Conservation (phyloP, 2,888 invertebrate genomes). For the Trichopoda pennipes region DNA sequence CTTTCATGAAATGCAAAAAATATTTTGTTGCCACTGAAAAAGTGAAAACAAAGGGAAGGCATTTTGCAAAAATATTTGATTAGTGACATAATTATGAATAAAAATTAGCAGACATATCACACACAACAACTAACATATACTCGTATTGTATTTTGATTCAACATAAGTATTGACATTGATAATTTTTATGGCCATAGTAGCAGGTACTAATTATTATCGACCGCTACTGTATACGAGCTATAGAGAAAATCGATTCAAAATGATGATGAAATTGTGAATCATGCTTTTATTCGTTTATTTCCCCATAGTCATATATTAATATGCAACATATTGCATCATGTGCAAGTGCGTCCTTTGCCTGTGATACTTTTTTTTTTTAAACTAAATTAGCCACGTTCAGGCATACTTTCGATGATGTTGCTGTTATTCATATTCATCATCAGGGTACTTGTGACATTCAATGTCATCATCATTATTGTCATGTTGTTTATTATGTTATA, state of each 20-base stretch:
- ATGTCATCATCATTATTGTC: constrained; percentile 32
- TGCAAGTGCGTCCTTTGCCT: neutral
- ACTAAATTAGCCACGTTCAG: constrained; percentile 46
- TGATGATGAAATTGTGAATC: neutral
- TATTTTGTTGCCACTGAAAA: neutral
- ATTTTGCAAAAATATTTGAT: constrained; percentile 13
- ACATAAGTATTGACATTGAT: constrained; percentile 35
- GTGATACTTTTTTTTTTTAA: constrained; percentile 4
- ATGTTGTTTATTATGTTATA: constrained; percentile 19
- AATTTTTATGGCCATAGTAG: constrained; percentile 29
- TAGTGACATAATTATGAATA: constrained; percentile 56
- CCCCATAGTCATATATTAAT: neutral
- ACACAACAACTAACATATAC: neutral
- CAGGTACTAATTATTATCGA: constrained; percentile 47
- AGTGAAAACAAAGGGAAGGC: neutral
- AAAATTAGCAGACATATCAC: constrained; percentile 2
- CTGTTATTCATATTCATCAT: constrained; percentile 15
- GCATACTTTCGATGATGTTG: neutral
- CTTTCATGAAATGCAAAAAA: neutral
- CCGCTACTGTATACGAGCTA: constrained; percentile 39
- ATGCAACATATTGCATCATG: constrained; percentile 7
- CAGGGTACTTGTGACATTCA: constrained; percentile 24
- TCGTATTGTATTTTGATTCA: neutral
- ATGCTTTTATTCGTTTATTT: neutral
- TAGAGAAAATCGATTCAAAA: constrained; percentile 17